Base-by-base conservation (phyloP, 2,888 invertebrate species). In the Drosophila seclusa region DNA sequence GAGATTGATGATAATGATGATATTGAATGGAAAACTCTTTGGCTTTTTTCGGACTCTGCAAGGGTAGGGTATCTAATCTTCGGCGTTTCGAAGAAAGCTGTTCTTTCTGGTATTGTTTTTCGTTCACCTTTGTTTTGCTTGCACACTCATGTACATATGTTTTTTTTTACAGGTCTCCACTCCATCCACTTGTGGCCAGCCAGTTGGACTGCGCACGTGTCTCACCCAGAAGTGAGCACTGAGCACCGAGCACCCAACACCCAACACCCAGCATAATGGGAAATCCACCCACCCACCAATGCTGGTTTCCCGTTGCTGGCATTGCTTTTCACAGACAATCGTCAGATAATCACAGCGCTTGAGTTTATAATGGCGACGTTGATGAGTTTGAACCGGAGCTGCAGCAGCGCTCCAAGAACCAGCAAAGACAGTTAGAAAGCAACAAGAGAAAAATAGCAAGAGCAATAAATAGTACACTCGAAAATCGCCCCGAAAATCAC, bases 311-410 rank as follows among this genome's bases (percentile, higher is more conserved):
- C 48, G 52, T 55, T 27, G 38, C 63, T 58, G 60, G 45, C 63
- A 40, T 59, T 73, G 45, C 40, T 55, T 54, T 10, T 45, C 73
- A 73, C 70, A 65, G 78, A 73, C 81, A 86, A 86, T 83, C 79
- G 76, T 79, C 76, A 79, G 82, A 86, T 83, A 83, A 86, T 83
- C 81, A 83, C 81, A 79, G 63, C 72, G 79, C 82, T 81, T 72
- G 82, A 83, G 87, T 83, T 83, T 79, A 86, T 86, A 86, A 83
- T 83, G 59, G 76, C 83, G 75, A 86, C 83, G 83, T 80, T 85
- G 83, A 86, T 86, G 83, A 76, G 78, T 73, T 80, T 78, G 62
- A 73, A 67, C 76, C 71, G 52, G 54, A 68, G 71, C 59, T 4
- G 36, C 42, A n/a, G 0, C 45, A 45, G 45, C 24, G 45, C 45